Conservation (phyloP, 2,113 vertebrate species). For the Ursus arctos region DNA sequence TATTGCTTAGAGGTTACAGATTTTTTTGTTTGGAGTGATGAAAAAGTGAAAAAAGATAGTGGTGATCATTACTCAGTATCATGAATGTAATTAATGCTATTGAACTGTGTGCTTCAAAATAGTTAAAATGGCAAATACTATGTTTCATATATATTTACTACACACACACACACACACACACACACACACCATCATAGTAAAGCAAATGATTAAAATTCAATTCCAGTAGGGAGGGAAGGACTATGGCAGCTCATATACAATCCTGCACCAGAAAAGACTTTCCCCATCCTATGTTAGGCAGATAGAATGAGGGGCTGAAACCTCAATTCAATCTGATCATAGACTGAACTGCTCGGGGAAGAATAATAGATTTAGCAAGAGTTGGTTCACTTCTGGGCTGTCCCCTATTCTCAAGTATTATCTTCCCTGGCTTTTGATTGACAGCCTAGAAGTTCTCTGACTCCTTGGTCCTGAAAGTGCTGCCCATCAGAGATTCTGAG, state of each 20-base stretch:
- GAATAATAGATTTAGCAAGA: background rate
- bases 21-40: slow-evolving; percentile 27
- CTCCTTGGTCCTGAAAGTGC: background rate
- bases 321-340: background rate
- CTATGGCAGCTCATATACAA: background rate
- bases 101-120: background rate
- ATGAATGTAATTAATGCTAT: background rate
- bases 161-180: background rate
- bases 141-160: background rate
- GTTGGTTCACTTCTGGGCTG: background rate
- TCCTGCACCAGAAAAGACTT: background rate
- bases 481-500: background rate
- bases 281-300: background rate
- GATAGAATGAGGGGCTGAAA: background rate
- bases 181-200: background rate
- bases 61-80: background rate
- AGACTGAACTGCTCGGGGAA: background rate
- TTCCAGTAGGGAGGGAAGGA: background rate
- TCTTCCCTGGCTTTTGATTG: background rate
- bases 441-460: background rate
- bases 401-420: background rate
- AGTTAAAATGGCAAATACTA: background rate
- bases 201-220: slow-evolving; percentile 15
- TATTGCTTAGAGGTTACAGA: background rate
- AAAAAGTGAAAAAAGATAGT: background rate